phyloP scores from a whole-genome alignment of 2,888 invertebrate genomes.

The Eupithecia centaureata region DNA sequence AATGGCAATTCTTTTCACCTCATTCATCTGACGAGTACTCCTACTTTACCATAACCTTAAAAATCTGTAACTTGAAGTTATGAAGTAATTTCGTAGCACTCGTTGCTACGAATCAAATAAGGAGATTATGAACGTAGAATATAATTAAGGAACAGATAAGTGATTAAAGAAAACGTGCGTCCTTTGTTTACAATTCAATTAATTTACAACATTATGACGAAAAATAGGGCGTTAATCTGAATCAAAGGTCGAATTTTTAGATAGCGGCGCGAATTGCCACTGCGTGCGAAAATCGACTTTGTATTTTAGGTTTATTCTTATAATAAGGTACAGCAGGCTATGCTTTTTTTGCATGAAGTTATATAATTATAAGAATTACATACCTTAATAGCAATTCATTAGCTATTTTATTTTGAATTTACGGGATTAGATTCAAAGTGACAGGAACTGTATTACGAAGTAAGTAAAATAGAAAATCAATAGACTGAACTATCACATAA shows the following conservation, averaged over 20 bases:
- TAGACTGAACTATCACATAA: not conserved
- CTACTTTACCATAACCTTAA: not conserved
- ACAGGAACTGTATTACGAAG: not conserved
- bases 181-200: conserved; percentile 26
- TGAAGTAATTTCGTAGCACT: not conserved
- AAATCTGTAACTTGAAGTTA: too few relatives aligned
- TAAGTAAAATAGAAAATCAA: not conserved
- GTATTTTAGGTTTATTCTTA: not conserved
- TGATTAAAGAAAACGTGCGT: conserved; percentile 22
- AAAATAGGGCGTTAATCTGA: conserved; percentile 29
- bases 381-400: not conserved
- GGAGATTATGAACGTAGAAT: too few relatives aligned
- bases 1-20: too few relatives aligned
- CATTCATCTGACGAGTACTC: too few relatives aligned
- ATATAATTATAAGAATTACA: too few relatives aligned
- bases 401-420: not conserved
- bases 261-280: conserved; percentile 27
- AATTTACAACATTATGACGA: conserved; percentile 31
- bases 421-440: not conserved
- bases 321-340: too few relatives aligned
- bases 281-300: conserved; percentile 12
- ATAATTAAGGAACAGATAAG: not conserved
- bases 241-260: conserved; percentile 35
- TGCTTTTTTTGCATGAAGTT: too few relatives aligned
- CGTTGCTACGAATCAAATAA: not conserved